phyloP scores from a whole-genome alignment of 2,888 invertebrate species.

The Coelinius sp. region DNA sequence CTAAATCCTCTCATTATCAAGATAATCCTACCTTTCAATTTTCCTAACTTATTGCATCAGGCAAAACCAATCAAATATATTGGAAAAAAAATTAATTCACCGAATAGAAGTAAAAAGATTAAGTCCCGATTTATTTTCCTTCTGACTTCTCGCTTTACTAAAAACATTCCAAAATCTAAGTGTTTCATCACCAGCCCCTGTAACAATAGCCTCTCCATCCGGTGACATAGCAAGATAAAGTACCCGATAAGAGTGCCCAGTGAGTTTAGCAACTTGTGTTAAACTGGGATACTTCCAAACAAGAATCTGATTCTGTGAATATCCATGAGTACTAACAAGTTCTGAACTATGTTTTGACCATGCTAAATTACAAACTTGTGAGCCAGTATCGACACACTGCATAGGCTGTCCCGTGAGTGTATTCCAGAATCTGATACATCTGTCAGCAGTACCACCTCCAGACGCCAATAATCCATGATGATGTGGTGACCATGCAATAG shows the following conservation, averaged over 20 bases:
- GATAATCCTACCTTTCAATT: too few species aligned
- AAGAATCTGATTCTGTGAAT: conserved; percentile 98
- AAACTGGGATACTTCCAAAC: conserved; percentile 99
- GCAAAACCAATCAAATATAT: too few species aligned
- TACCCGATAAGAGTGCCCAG: conserved; percentile 96
- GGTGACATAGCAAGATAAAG: conserved; percentile 97
- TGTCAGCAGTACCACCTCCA: conserved; percentile 99
- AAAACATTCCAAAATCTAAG: conserved; percentile 99
- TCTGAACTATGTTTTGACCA: conserved; percentile 99
- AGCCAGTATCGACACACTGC: conserved; percentile 98
- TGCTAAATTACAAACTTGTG: conserved; percentile 97
- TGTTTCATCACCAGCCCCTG: conserved; percentile 98
- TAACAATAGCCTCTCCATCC: conserved; percentile 98
- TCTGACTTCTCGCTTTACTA: conserved; percentile 95
- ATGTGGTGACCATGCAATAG: conserved; percentile 99
- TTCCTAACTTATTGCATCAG: too few species aligned
- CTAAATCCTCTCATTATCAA: too few species aligned
- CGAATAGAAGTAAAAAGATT: conserved; percentile 93
- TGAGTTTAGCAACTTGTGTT: conserved; percentile 96
- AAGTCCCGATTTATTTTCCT: conserved; percentile 93
- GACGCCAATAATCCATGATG: conserved; percentile 96
- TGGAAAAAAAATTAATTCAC: conserved; percentile 68
- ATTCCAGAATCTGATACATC: conserved; percentile 98
- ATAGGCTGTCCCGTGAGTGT: conserved; percentile 97
- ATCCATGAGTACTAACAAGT: conserved; percentile 97